Evolutionary conservation across 1,140 invertebrate species (phyloP).

Genomic region (Hermatobates lingyangjiaoensis): DNA sequence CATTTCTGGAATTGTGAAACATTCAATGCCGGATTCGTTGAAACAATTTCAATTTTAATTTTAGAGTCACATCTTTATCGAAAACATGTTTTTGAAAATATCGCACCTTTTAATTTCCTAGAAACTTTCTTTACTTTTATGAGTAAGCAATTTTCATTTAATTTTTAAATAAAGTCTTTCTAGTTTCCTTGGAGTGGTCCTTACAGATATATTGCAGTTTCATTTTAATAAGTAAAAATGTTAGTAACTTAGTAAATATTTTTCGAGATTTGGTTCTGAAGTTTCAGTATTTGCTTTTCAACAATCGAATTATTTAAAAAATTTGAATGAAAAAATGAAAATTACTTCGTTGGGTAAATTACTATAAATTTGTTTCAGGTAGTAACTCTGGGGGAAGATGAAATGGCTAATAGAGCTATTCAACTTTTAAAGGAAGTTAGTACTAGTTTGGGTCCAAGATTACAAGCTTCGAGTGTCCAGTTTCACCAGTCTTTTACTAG

Average conservation of each 20-base stretch:
- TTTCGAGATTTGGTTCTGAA: neutral
- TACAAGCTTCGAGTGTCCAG: constrained; percentile 51
- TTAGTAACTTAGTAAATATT: neutral
- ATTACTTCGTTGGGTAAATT: neutral
- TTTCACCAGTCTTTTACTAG: constrained; percentile 83
- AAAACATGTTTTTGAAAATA: no score
- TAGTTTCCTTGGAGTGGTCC: no score
- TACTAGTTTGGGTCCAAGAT: constrained; percentile 73
- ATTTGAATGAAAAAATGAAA: neutral
- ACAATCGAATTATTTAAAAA: neutral
- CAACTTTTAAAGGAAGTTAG: constrained; percentile 82
- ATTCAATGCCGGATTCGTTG: no score
- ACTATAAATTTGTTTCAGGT: constrained; percentile 34
- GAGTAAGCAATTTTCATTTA: no score
- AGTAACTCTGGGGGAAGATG: constrained; percentile 71
- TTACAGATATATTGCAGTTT: no score
- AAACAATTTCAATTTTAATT: no score
- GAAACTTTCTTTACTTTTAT: no score
- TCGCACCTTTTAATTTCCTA: no score
- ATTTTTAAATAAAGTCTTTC: no score
- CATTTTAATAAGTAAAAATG: no score
- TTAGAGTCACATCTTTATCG: no score
- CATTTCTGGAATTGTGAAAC: no score
- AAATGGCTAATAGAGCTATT: constrained; percentile 79
- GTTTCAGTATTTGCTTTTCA: neutral